These are phyloP conservation scores for Wiebesia pumilae DNA, from an alignment of 1,140 invertebrate genomes.

Conservation along the genomic window DNA sequence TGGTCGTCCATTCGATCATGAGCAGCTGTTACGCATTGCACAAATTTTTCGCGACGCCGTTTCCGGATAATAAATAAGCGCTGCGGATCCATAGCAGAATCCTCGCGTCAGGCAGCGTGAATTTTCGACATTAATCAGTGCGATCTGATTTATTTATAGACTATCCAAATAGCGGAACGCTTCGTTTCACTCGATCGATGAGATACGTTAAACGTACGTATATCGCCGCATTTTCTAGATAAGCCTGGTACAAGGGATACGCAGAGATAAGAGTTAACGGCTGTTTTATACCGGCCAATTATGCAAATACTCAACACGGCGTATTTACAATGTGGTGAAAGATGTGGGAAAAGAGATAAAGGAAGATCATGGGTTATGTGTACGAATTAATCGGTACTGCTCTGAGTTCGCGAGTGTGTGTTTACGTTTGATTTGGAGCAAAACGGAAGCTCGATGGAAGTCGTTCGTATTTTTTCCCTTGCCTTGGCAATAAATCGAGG, in stretches of 20 bases:
- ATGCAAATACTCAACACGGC: slow-evolving; percentile 22
- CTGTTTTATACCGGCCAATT: slow-evolving; percentile 37
- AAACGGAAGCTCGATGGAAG: too few relatives aligned
- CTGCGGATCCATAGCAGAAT: not conserved
- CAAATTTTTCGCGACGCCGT: not conserved
- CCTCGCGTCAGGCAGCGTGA: not conserved
- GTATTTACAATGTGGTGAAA: slow-evolving; percentile 16
- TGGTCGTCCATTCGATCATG: too few relatives aligned
- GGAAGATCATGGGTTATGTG: not conserved
- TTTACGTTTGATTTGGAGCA: too few relatives aligned
- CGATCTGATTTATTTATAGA: slow-evolving; percentile 10
- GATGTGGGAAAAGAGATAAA: slow-evolving; percentile 24
- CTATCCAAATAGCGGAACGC: slow-evolving; percentile 26
- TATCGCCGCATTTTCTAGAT: slow-evolving; percentile 1
- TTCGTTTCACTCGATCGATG: not conserved
- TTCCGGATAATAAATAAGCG: not conserved
- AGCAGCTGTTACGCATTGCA: too few relatives aligned
- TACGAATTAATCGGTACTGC: slow-evolving; percentile 25
- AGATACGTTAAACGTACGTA: not conserved
- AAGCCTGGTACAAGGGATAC: too few relatives aligned
- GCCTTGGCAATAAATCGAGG: too few relatives aligned
- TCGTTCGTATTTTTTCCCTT: too few relatives aligned
- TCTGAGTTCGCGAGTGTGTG: too few relatives aligned
- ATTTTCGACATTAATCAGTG: slow-evolving; percentile 11
- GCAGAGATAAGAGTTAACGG: slow-evolving; percentile 21